Conservation (phyloP, 2,888 invertebrate genomes). For the Epinotia bilunana region DNA sequence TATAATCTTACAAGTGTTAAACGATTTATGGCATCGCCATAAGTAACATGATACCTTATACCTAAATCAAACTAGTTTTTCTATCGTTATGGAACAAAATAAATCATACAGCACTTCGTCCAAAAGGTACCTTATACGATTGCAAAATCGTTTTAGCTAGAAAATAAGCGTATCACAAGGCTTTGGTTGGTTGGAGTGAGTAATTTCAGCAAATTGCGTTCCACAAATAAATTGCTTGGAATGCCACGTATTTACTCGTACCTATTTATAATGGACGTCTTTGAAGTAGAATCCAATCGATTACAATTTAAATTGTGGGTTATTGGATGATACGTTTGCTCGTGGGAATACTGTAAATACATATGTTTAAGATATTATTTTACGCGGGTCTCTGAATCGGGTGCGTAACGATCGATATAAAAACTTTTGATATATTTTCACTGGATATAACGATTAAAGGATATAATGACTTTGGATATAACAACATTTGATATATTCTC, state of each 20-base stretch:
- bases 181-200: not conserved
- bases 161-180: constrained; percentile 19
- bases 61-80: not conserved
- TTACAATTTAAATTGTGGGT: not conserved
- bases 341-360: not conserved
- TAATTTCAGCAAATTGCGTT: constrained; percentile 6
- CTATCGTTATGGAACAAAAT: too few relatives aligned
- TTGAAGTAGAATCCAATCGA: constrained; percentile 3
- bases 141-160: not conserved
- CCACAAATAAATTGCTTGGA: constrained; percentile 11
- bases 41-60: not conserved
- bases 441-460: too few relatives aligned
- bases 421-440: too few relatives aligned
- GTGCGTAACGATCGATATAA: too few relatives aligned
- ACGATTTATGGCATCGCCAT: too few relatives aligned
- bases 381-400: too few relatives aligned
- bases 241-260: constrained; percentile 24
- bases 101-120: not conserved
- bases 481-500: too few relatives aligned
- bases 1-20: too few relatives aligned
- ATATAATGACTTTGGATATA: too few relatives aligned
- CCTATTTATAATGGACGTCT: constrained; percentile 7
- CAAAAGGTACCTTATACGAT: not conserved
- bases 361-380: not conserved
- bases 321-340: not conserved